These are phyloP conservation scores for Babylonia areolata DNA, from an alignment of 1,140 invertebrate genomes.

Conservation along the genomic window DNA sequence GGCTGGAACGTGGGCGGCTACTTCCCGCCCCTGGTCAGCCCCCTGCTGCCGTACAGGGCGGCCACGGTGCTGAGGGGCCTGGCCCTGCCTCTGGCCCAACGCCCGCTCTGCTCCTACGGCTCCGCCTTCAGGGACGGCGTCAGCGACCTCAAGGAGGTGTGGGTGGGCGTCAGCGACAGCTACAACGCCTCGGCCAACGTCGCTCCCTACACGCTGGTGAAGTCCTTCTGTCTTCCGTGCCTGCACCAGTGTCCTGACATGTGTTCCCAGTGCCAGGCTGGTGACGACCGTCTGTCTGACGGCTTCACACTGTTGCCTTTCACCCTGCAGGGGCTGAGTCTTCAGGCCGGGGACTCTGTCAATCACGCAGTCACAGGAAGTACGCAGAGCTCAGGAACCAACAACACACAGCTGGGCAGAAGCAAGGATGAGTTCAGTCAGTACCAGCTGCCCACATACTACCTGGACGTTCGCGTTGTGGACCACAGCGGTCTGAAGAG, in stretches of 20 bases:
- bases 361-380: no score
- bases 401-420: not conserved
- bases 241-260: conserved; percentile 19
- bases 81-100: conserved; percentile 20
- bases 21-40: conserved; percentile 1
- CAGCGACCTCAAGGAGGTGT: conserved; percentile 49
- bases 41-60: conserved; percentile 34
- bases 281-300: not conserved
- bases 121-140: conserved; percentile 45
- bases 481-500: conserved; percentile 50
- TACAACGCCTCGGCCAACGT: conserved; percentile 31
- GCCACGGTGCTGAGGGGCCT: conserved; percentile 13
- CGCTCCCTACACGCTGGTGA: conserved; percentile 1
- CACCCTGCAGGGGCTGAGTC: not conserved
- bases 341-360: conserved; percentile 14
- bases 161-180: conserved; percentile 47
- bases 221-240: conserved; percentile 38
- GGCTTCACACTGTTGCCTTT: not conserved
- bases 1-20: conserved; percentile 11
- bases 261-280: conserved; percentile 13
- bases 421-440: not conserved
- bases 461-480: conserved; percentile 41
- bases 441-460: conserved; percentile 46
- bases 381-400: not conserved
- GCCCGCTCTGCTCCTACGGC: conserved; percentile 44